A percentile compares a stretch with the other conserved stretches of the same genome.
phyloP scores from a whole-genome alignment of 2,888 invertebrate genomes.

The Ferrisia virgata region DNA sequence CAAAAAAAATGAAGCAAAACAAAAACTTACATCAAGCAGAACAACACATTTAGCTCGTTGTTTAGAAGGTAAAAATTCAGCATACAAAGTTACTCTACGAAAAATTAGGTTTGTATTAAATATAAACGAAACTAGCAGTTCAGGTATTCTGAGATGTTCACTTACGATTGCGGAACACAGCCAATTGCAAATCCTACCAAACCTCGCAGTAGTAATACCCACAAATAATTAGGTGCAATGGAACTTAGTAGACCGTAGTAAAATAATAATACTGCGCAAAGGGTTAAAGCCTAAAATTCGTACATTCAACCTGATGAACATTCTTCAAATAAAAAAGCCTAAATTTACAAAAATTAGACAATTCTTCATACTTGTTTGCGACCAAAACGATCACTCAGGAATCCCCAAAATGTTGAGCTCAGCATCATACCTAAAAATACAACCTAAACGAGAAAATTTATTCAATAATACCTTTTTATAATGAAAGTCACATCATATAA shows the following conservation, averaged over 20 bases:
- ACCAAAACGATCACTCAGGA: conserved; percentile 88
- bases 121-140: conserved; percentile 8
- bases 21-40: conserved; percentile 77
- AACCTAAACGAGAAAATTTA: conserved; percentile 53
- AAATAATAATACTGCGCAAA: conserved; percentile 85
- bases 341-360: too few relatives aligned
- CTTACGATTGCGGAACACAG: conserved; percentile 95
- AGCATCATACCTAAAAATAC: conserved; percentile 97
- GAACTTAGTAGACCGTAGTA: conserved; percentile 88
- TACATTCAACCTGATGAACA: background rate
- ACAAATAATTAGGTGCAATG: conserved; percentile 84
- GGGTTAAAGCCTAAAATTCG: conserved; percentile 73
- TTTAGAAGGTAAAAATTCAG: conserved; percentile 90
- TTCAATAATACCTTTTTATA: too few relatives aligned
- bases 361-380: conserved; percentile 68
- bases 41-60: conserved; percentile 94
- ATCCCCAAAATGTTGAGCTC: conserved; percentile 93
- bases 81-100: conserved; percentile 86
- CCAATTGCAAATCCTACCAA: conserved; percentile 95
- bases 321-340: background rate
- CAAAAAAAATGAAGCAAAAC: background rate
- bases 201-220: conserved; percentile 85
- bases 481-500: background rate
- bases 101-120: conserved; percentile 46
- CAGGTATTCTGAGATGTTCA: conserved; percentile 50